Evolutionary conservation across 2,888 invertebrate genomes (phyloP), one percentile per base, ranked within the genome.

Genomic region (Nomada hirtipes): DNA sequence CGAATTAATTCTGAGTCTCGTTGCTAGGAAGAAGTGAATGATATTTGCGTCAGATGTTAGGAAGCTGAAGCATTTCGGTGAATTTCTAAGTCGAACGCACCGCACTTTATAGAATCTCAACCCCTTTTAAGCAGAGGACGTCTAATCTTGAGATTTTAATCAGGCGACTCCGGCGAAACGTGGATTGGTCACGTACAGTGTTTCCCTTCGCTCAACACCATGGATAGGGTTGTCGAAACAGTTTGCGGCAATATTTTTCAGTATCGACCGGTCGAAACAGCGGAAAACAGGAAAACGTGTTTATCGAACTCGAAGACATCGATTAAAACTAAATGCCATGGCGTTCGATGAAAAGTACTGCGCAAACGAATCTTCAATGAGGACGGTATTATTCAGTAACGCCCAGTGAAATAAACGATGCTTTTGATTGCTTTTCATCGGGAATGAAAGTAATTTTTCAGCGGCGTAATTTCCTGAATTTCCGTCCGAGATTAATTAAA

Each of bases 91-190:
- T 7, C 36, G 36, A 36, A 36, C 7, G 36, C 36, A 36, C 36
- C 18, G 4, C 36, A 10, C 13, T 42, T 13, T 26, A 36, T 74
- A 59, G 68, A 52, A 15, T 50, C 59, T 67, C 50, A 18, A 42
- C 60, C 60, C n/a, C 18, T 70, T 75, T 53, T 18, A 57, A 55
- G 55, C 29, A 1, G 7, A 29, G 47, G n/a, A 36, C 9, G 44
- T 55, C n/a, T 50, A 63, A 71, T 71, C 76, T 36, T 29, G 73
- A 76, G 76, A 76, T 72, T 71, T 76, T 76, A 76, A 76, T 76
- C 76, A 50, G 36, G 4, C 42, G 23, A 3, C n/a, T 13, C 44
- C 44, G 2, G 59, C 23, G 59, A 53, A 47, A 44, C 26, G 59
- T 26, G 71, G 60, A 61, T 75, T 23, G 72, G 76, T 71, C 76